A percentile compares a stretch with the other conserved stretches of the same genome.
phyloP scores from a whole-genome alignment of 2,113 vertebrate genomes.

The Prietella phreatophila region DNA sequence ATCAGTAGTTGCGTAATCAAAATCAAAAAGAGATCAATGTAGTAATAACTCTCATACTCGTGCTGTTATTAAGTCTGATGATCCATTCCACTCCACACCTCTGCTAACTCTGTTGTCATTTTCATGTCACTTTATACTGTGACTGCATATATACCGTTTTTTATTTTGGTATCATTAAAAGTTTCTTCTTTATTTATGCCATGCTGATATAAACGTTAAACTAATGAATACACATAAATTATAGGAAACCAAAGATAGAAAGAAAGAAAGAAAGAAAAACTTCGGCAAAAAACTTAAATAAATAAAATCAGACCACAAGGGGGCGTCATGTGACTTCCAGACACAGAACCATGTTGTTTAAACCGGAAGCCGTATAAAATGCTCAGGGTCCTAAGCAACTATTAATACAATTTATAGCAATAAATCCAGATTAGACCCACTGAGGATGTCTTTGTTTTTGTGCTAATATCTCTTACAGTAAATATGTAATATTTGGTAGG shows the following conservation, averaged over 20 bases:
- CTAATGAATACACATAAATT: not conserved
- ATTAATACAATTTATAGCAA: not conserved
- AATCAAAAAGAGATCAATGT: not conserved
- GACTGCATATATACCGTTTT: not conserved
- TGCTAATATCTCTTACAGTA: not conserved
- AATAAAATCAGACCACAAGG: not conserved
- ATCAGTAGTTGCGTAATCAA: too few species aligned
- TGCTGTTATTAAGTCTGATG: not conserved
- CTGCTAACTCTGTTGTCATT: not conserved
- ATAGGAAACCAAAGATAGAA: not conserved
- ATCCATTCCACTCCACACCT: not conserved
- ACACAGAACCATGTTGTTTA: not conserved
- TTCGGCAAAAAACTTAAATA: too few species aligned
- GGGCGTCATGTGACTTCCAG: not conserved
- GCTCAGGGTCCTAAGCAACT: not conserved
- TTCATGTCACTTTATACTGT: not conserved
- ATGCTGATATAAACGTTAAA: not conserved
- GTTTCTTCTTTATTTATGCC: not conserved
- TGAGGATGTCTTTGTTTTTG: not conserved
- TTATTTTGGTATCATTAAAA: not conserved
- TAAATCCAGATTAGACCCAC: not conserved
- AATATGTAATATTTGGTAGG: not conserved
- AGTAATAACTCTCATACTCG: not conserved
- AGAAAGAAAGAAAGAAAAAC: not conserved
- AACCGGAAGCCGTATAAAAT: not conserved